Evolutionary conservation across 2,113 vertebrate species (phyloP), one percentile per base, ranked within the genome.

Genomic region (Microtus ochrogaster): DNA sequence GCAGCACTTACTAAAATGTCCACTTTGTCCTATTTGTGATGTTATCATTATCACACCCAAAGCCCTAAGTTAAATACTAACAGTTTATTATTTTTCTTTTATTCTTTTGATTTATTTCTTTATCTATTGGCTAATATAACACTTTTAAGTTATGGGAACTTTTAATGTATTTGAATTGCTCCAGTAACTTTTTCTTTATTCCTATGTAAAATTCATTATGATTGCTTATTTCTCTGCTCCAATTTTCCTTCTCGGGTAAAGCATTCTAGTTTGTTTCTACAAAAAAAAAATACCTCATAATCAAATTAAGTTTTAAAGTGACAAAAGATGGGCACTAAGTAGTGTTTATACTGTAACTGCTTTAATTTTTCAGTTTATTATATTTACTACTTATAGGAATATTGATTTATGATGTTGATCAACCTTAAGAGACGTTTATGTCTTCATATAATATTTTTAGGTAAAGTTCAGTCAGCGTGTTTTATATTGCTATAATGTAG

Each of bases 181-280:
- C 7, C 17, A 74, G 13, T 66, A 7, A 49, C 36, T 92, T 52
- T 13, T 47, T 28, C 7, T 1, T 65, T 68, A 33, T 30, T 33
- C n/a, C 5, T 14, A 36, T 58, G 52, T 61, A 41, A 21, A 39
- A 28, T 0, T 2, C 4, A 3, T 19, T 7, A 3, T 63, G 10
- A 79, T 36, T 76, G 24, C 19, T 94, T 83, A 86, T 21, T 96
- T 89, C 85, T 66, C 74, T 70, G 3, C 26, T 74, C 33, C 30
- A 7, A 2, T 68, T 65, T 77, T 83, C 16, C 87, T 96, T 58
- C 63, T 65, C 30, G n/a, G 19, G 1, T 5, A 66, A 81, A 41
- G 73, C 58, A 33, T 66, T 26, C 10, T 90, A 41, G 2, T 58
- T 78, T 73, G 5, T 16, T 79, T 85, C 61, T 58, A 1, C 13